These are phyloP conservation scores for Heteromormyrus szaboi DNA, from an alignment of 2,797 vertebrate genomes.

Conservation along the genomic window DNA sequence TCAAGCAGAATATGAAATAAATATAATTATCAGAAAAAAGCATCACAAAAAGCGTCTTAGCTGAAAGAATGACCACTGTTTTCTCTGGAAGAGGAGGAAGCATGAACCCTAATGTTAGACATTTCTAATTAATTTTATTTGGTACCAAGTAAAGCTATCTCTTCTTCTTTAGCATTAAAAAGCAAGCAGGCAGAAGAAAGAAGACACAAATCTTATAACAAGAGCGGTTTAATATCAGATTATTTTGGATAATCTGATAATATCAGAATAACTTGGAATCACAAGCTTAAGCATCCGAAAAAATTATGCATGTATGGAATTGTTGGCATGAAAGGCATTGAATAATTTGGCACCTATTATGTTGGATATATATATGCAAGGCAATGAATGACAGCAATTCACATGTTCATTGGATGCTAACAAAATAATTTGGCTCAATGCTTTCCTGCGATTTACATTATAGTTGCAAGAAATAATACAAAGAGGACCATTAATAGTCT, in stretches of 20 bases:
- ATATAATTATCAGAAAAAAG: not conserved
- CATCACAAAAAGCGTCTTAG: not conserved
- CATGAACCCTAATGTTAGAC: not conserved
- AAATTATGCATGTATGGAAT: not conserved
- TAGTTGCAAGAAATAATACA: conserved; percentile 46
- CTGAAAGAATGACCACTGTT: not conserved
- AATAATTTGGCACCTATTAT: not conserved
- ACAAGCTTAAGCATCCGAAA: not conserved
- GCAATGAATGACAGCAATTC: conserved; percentile 35
- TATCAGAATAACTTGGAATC: not conserved
- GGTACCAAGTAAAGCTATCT: conserved; percentile 45
- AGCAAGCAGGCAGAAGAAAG: not conserved
- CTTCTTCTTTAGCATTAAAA: conserved; percentile 37
- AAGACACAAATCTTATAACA: not conserved
- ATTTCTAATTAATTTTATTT: conserved; percentile 31
- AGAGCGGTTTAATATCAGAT: not conserved
- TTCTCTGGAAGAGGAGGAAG: not conserved
- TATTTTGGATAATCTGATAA: too few species aligned
- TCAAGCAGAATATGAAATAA: not conserved
- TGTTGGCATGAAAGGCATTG: not conserved
- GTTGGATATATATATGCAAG: conserved; percentile 8
- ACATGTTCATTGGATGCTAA: conserved; percentile 34
- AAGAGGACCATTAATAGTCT: conserved; percentile 42
- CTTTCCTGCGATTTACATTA: conserved; percentile 50
- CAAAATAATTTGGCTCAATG: conserved; percentile 40